phyloP scores from a whole-genome alignment of 1,140 invertebrate genomes.

The Oscheius sp. region DNA sequence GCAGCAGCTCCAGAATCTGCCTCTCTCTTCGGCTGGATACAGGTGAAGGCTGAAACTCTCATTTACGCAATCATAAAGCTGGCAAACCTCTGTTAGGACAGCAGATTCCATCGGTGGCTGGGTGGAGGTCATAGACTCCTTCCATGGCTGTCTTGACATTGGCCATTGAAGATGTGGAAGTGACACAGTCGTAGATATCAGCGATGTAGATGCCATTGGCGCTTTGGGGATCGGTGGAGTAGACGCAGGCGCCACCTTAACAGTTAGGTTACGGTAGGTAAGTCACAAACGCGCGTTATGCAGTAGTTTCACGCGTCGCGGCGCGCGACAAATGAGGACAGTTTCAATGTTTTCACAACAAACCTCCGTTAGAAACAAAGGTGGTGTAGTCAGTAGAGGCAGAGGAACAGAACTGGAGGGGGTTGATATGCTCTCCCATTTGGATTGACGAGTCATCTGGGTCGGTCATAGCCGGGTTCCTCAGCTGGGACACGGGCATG shows the following conservation, averaged over 20 bases:
- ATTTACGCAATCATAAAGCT: neutral
- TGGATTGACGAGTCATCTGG: slow-evolving; percentile 59
- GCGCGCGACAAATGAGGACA: too few species aligned
- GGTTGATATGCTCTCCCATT: slow-evolving; percentile 60
- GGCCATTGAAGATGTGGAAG: slow-evolving; percentile 47
- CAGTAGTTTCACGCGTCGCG: too few species aligned
- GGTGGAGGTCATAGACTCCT: slow-evolving; percentile 57
- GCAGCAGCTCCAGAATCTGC: slow-evolving; percentile 55
- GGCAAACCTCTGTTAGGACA: slow-evolving; percentile 56
- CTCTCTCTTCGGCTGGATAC: slow-evolving; percentile 60
- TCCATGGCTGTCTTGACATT: slow-evolving; percentile 59
- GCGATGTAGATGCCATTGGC: slow-evolving; percentile 48
- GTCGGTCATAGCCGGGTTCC: slow-evolving; percentile 57
- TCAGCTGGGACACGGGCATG: slow-evolving; percentile 59
- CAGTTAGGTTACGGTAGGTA: too few species aligned
- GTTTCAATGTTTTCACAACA: too few species aligned
- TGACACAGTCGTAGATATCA: slow-evolving; percentile 57
- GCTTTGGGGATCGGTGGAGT: slow-evolving; percentile 11
- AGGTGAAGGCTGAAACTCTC: slow-evolving; percentile 53
- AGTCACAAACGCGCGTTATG: too few species aligned
- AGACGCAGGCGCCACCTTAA: slow-evolving; percentile 28
- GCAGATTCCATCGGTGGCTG: slow-evolving; percentile 52
- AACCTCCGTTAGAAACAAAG: slow-evolving; percentile 56
- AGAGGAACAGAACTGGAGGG: slow-evolving; percentile 55
- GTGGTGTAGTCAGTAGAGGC: slow-evolving; percentile 53